These are phyloP conservation scores for Arvicanthis niloticus DNA, from an alignment of 2,113 vertebrate genomes.

Conservation along the genomic window DNA sequence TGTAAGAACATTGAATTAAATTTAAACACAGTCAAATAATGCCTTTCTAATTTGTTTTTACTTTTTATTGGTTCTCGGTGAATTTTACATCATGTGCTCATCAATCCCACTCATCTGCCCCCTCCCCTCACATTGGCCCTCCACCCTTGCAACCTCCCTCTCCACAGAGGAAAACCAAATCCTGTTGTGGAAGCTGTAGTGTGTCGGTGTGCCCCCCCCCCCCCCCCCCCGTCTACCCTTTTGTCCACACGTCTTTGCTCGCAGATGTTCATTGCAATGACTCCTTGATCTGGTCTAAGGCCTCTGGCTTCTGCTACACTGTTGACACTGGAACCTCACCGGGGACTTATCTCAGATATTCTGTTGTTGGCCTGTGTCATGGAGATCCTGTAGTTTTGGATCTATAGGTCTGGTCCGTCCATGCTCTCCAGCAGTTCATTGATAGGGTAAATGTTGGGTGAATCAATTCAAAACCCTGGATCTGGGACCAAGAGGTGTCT, in stretches of 20 bases:
- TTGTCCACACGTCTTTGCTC: background rate
- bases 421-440: too few species aligned
- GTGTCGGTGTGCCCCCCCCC: background rate
- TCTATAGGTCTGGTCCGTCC: too few species aligned
- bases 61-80: background rate
- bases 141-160: background rate
- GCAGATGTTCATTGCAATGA: background rate
- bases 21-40: background rate
- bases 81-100: background rate
- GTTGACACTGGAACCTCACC: background rate
- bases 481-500: too few species aligned
- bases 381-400: background rate
- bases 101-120: background rate
- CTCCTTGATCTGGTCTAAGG: background rate
- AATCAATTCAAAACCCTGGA: too few species aligned
- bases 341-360: background rate
- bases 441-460: too few species aligned
- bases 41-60: background rate
- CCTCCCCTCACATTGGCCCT: background rate
- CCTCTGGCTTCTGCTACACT: background rate
- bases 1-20: slow-evolving; percentile 26
- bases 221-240: background rate
- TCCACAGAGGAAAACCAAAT: background rate
- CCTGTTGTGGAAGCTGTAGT: background rate
- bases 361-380: background rate